Evolutionary conservation across 1,140 invertebrate species (phyloP).

Genomic region (Drosophila orosa): DNA sequence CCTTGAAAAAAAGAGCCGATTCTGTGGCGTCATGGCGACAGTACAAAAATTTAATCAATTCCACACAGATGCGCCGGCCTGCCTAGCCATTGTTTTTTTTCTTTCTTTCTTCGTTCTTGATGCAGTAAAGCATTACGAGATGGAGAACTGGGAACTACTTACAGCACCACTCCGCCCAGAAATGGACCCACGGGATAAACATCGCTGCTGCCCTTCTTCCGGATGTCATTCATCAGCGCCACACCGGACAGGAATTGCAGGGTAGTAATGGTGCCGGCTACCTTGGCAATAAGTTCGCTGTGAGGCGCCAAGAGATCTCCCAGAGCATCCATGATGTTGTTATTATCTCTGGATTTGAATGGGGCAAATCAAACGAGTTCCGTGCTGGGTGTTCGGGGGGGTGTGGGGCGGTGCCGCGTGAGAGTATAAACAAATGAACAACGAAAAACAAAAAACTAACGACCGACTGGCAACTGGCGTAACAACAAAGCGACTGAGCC

Average conservation of each 20-base stretch:
- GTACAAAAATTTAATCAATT: slow-evolving; percentile 77
- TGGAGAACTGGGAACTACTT: slow-evolving; percentile 31
- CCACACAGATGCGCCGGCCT: slow-evolving; percentile 25
- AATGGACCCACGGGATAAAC: slow-evolving; percentile 88
- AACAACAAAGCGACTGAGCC: slow-evolving; percentile 61
- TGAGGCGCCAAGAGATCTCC: slow-evolving; percentile 75
- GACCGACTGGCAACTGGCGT: slow-evolving; percentile 63
- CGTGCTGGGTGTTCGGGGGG: slow-evolving; percentile 16
- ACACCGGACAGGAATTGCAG: slow-evolving; percentile 88
- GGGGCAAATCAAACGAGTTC: slow-evolving; percentile 35
- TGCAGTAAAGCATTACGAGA: slow-evolving; percentile 37
- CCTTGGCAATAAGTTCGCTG: slow-evolving; percentile 69
- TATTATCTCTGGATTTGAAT: neutral
- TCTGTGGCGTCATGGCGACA: slow-evolving; percentile 68
- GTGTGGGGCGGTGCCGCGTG: slow-evolving; percentile 28
- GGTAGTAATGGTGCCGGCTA: slow-evolving; percentile 86
- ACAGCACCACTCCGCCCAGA: slow-evolving; percentile 90
- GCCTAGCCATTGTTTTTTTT: neutral
- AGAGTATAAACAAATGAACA: slow-evolving; percentile 66
- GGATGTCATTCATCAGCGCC: slow-evolving; percentile 89
- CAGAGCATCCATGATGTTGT: slow-evolving; percentile 78
- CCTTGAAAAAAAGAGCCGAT: slow-evolving; percentile 42
- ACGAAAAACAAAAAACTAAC: slow-evolving; percentile 72
- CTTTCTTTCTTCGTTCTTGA: neutral
- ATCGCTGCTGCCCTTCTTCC: slow-evolving; percentile 87